Evolutionary conservation across 2,113 vertebrate genomes (phyloP), one percentile per base, ranked within the genome.

Genomic region (Pterophyllum scalare): DNA sequence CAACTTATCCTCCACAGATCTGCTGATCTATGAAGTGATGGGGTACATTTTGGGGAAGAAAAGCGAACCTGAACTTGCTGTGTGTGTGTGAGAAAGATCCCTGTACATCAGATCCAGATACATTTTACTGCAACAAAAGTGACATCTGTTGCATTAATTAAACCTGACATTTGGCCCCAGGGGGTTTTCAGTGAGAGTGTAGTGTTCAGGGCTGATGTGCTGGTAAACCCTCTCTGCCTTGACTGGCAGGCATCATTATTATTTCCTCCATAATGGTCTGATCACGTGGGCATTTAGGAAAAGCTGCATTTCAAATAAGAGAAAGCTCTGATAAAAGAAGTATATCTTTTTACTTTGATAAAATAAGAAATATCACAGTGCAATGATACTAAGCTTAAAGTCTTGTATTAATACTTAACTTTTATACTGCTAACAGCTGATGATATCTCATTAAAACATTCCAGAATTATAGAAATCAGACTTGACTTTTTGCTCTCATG

Each of bases 1-100:
- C 56, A 81, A 72, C 79, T 49, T 56, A 49, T 46, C 78, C 19
- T 70, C 78, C 64, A 46, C 38, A 59, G 56, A 81, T 81, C 79
- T 59, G 19, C 24, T 46, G 62, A 31, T 43, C n/a, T 40, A 40
- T 24, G 7, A 67, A 59, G 65, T 60, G 40, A 60, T 24, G 20
- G 24, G 38, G 10, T 77, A 58, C 17, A n/a, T 77, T 77, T 77
- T 46, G 6, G 22, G 22, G 56, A 77, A 19, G 43, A 52, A 78
- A 61, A 31, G 9, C 13, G 28, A 52, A 12, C 4, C 56, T 59
- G 33, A 59, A 35, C 31, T 35, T 20, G 14, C 2, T 40, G 56
- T 7, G 11, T 38, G 33, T 3, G 54, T 22, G 19, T 59, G 54
- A 80, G 46, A 58, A 49, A 22, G 59, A 33, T 52, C 24, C 38